Evolutionary conservation across 2,888 invertebrate species (phyloP).

Genomic region (Pseudococcus jackbeardsleyi): DNA sequence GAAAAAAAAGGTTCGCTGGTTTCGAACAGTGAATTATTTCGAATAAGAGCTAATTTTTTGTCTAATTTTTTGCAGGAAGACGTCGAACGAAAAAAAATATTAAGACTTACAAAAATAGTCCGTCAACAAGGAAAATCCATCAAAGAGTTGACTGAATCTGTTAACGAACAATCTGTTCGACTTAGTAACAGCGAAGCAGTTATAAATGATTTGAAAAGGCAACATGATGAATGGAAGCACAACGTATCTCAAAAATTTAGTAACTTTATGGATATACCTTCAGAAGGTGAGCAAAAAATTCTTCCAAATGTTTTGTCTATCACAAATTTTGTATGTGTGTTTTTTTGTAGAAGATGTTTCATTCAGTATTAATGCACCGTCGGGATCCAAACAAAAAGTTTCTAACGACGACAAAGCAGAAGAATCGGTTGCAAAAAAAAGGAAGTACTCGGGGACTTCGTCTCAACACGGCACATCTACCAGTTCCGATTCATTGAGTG

Average conservation of each 20-base stretch:
- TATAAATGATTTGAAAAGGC: slow-evolving; percentile 53
- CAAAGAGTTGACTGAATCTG: slow-evolving; percentile 48
- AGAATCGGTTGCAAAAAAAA: slow-evolving; percentile 20
- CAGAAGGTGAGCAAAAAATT: background rate
- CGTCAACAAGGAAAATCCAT: slow-evolving; percentile 41
- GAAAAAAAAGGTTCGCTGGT: background rate
- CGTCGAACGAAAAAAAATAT: slow-evolving; percentile 20
- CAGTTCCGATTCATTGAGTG: background rate
- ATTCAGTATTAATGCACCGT: background rate
- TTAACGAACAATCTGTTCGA: slow-evolving; percentile 57
- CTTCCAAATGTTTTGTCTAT: background rate
- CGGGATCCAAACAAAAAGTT: slow-evolving; percentile 12
- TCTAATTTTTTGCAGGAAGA: background rate
- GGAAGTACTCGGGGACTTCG: background rate
- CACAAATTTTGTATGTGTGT: background rate
- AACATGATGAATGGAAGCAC: slow-evolving; percentile 52
- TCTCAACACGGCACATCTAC: background rate
- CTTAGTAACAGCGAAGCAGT: slow-evolving; percentile 47
- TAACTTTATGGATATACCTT: slow-evolving; percentile 23
- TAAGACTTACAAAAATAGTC: background rate
- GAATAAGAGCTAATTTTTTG: background rate
- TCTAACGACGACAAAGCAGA: background rate
- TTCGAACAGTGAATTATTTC: too few species aligned
- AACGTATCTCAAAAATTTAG: background rate
- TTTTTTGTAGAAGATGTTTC: background rate